phyloP scores from a whole-genome alignment of 2,888 invertebrate genomes.

The Cosmia pyralina region DNA sequence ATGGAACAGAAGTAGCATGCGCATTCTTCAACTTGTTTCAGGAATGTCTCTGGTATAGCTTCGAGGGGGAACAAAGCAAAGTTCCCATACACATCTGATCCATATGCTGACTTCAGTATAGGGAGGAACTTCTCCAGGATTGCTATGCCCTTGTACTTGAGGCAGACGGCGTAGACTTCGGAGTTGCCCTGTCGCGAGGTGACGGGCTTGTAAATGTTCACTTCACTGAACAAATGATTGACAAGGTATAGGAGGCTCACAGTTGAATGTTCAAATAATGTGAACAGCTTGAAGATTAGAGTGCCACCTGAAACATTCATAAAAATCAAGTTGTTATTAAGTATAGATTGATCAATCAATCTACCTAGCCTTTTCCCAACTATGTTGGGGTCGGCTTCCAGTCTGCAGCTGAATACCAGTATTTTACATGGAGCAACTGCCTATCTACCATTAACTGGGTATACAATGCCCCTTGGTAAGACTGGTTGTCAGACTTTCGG shows the following conservation, averaged over 20 bases:
- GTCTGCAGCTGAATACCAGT: no score
- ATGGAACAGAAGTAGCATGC: constrained; percentile 92
- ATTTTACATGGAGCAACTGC: no score
- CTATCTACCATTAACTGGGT: no score
- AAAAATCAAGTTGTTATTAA: constrained; percentile 11
- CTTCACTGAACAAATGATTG: constrained; percentile 93
- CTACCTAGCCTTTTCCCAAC: no score
- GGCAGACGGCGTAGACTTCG: constrained; percentile 96
- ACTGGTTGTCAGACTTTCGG: no score
- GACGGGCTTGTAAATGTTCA: constrained; percentile 95
- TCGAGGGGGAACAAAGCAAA: constrained; percentile 90
- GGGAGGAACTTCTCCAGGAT: constrained; percentile 82
- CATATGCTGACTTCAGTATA: constrained; percentile 84
- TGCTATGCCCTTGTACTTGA: constrained; percentile 89
- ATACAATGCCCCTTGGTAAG: no score
- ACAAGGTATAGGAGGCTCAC: constrained; percentile 95
- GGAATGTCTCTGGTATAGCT: constrained; percentile 91
- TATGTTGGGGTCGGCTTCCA: no score
- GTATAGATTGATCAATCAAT: background rate
- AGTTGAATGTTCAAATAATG: constrained; percentile 95
- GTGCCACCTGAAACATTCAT: constrained; percentile 91
- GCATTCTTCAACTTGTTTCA: constrained; percentile 92
- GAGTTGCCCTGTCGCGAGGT: constrained; percentile 99
- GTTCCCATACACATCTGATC: constrained; percentile 78
- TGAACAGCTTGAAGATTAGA: constrained; percentile 97